Evolutionary conservation across 1,140 invertebrate species (phyloP).

Genomic region (Copidosoma floridanum): DNA sequence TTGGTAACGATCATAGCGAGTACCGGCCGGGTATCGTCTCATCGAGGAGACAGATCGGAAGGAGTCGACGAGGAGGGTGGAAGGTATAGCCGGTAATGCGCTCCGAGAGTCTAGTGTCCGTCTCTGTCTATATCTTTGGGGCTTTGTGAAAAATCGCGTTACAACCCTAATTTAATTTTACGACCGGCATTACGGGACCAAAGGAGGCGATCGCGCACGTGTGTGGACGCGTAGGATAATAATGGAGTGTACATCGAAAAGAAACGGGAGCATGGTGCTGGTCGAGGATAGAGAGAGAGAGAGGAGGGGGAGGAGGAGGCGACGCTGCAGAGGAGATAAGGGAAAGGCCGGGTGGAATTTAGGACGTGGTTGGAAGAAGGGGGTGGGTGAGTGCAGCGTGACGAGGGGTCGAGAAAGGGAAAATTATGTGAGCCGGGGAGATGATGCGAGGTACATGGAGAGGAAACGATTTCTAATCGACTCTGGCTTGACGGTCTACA

Average conservation of each 20-base stretch:
- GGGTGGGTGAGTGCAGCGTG: conserved; percentile 11
- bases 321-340: conserved; percentile 8
- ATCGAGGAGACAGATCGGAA: background rate
- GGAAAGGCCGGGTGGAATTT: background rate
- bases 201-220: conserved; percentile 1
- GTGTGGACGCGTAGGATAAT: conserved; percentile 44
- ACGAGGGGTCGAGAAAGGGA: background rate
- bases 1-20: conserved; percentile 8
- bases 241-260: conserved; percentile 41
- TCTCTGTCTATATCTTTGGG: conserved; percentile 33
- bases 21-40: background rate
- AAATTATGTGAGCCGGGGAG: conserved; percentile 1
- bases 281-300: conserved; percentile 15
- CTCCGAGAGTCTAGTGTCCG: conserved; percentile 36
- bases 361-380: no score
- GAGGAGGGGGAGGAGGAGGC: background rate
- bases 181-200: conserved; percentile 50
- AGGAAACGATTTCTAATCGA: conserved; percentile 23
- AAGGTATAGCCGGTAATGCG: conserved; percentile 34
- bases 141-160: conserved; percentile 58
- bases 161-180: conserved; percentile 60
- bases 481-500: no score
- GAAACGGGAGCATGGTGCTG: conserved; percentile 16
- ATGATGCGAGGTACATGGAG: conserved; percentile 7
- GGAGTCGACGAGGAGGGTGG: background rate